Conservation (phyloP, 2,888 invertebrate genomes). For the Brenthis daphne region DNA sequence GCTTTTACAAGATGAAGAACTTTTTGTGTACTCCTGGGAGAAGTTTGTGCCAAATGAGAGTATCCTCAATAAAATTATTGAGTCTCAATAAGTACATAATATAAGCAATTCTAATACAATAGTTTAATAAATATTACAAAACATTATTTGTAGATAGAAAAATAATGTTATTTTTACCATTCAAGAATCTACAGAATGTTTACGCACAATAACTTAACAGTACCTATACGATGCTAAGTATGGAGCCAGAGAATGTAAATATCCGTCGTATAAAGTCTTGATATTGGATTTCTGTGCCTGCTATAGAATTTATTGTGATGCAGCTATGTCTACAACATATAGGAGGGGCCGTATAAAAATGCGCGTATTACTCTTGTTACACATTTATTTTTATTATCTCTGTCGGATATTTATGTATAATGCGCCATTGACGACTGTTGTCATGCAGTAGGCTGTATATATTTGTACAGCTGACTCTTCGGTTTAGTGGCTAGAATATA, state of each 20-base stretch:
- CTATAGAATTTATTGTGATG: constrained; percentile 54
- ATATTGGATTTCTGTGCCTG: constrained; percentile 57
- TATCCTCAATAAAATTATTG: too few species aligned
- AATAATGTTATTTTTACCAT: too few species aligned
- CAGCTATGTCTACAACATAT: constrained; percentile 34
- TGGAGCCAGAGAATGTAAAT: constrained; percentile 21
- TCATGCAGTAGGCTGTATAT: too few species aligned
- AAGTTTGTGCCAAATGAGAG: too few species aligned
- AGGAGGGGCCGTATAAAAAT: constrained; percentile 26
- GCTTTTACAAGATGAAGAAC: too few species aligned
- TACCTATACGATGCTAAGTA: not conserved
- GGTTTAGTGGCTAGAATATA: too few species aligned
- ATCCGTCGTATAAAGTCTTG: constrained; percentile 45
- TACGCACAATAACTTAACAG: not conserved
- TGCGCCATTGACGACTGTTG: not conserved
- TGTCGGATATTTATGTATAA: not conserved
- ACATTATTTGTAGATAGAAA: too few species aligned
- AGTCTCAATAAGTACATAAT: not conserved
- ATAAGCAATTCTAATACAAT: too few species aligned
- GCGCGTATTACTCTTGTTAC: constrained; percentile 23
- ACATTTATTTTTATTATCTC: constrained; percentile 21
- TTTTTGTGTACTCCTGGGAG: too few species aligned
- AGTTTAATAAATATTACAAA: too few species aligned
- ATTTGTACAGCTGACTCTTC: too few species aligned
- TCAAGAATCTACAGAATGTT: not conserved